phyloP scores from a whole-genome alignment of 2,888 invertebrate genomes.

The Caenorhabditis virilis region DNA sequence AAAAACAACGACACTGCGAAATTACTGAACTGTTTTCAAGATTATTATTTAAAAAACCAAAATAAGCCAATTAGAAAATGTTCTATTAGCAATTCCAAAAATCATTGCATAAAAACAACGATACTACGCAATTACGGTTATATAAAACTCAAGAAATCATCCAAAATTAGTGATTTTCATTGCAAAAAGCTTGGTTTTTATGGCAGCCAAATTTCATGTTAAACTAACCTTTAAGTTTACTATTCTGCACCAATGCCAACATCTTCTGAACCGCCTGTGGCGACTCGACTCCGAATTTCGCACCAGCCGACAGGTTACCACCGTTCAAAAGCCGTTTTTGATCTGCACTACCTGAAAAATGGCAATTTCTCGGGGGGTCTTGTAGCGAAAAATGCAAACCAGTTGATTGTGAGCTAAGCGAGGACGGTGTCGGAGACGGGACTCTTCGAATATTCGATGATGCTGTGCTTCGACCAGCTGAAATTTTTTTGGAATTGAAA shows the following conservation, averaged over 20 bases:
- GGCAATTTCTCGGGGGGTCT: no score
- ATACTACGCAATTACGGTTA: background rate
- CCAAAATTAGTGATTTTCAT: background rate
- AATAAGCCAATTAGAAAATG: background rate
- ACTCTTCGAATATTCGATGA: constrained; percentile 38
- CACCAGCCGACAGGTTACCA: constrained; percentile 20
- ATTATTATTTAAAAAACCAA: no score
- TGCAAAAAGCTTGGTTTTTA: no score
- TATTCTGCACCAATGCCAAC: constrained; percentile 76
- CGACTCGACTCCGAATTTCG: constrained; percentile 81
- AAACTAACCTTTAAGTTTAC: constrained; percentile 43
- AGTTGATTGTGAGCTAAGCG: constrained; percentile 85
- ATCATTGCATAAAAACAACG: background rate
- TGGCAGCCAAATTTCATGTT: background rate
- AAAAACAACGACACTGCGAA: no score
- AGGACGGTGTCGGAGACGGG: constrained; percentile 83
- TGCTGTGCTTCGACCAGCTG: constrained; percentile 22
- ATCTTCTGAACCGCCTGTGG: constrained; percentile 96
- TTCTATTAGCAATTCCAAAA: background rate
- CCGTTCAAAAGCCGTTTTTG: constrained; percentile 29
- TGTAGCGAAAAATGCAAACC: no score
- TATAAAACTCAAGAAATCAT: background rate
- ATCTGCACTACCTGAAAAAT: constrained; percentile 69
- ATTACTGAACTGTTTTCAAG: no score
- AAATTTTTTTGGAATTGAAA: background rate